Conservation (phyloP, 1,140 invertebrate species). For the Brachionus asplanchnoidis region DNA sequence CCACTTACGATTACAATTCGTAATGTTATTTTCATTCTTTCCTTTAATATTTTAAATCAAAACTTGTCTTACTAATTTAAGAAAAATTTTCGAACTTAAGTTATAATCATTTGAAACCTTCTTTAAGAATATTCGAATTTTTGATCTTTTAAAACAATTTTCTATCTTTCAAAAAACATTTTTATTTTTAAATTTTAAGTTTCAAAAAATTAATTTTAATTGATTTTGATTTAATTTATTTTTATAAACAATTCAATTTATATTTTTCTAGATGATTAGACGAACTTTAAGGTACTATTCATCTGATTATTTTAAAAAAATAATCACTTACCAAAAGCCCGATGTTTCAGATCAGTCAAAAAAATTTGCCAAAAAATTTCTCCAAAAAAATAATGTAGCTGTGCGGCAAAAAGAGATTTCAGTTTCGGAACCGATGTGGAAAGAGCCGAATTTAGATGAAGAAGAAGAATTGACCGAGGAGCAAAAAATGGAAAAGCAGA, state of each 20-base stretch:
- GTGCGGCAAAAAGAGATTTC: neutral
- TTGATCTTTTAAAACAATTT: no score
- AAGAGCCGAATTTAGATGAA: neutral
- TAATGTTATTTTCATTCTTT: no score
- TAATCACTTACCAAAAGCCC: neutral
- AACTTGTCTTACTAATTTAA: no score
- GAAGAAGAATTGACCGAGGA: constrained; percentile 4
- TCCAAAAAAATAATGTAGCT: neutral
- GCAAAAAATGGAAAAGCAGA: constrained; percentile 16
- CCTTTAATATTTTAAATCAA: no score
- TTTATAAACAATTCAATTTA: no score
- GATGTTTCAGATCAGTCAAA: neutral
- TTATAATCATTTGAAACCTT: no score
- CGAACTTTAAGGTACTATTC: neutral
- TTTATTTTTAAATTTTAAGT: neutral
- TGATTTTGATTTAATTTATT: no score
- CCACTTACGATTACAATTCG: no score
- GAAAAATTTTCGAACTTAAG: no score
- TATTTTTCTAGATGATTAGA: neutral
- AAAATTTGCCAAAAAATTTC: neutral
- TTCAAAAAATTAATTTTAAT: no score
- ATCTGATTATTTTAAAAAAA: neutral
- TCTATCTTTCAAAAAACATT: neutral
- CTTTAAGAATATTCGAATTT: no score
- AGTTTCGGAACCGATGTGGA: neutral